Evolutionary conservation across 30 jellyfish, hydroid and myxozoan species (phyloP).

Genomic region (Aurelia coerulea): DNA sequence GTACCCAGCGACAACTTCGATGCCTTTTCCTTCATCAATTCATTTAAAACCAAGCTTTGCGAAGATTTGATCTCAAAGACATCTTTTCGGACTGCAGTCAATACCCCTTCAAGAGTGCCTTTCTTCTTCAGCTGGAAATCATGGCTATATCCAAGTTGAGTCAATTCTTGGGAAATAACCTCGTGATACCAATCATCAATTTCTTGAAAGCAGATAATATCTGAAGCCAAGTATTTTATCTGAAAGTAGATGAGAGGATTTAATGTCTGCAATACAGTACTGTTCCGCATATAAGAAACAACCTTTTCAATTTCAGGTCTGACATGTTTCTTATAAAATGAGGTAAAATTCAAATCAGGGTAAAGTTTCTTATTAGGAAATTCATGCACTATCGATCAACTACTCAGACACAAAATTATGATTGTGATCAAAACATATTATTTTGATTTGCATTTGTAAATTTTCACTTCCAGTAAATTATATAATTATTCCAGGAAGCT

Average conservation of each 20-base stretch:
- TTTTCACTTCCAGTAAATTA: too few species aligned
- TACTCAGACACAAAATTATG: too few species aligned
- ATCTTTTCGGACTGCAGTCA: constrained; percentile 36
- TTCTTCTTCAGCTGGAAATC: constrained; percentile 13
- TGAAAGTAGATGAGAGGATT: not conserved
- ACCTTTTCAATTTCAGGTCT: too few species aligned
- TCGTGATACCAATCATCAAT: constrained; percentile 23
- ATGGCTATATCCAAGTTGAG: constrained; percentile 6
- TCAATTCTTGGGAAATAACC: constrained; percentile 11
- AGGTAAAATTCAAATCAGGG: too few species aligned
- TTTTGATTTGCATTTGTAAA: too few species aligned
- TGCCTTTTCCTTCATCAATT: constrained; percentile 20
- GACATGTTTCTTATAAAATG: too few species aligned
- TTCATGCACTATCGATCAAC: too few species aligned
- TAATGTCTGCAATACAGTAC: too few species aligned
- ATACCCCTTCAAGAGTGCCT: constrained; percentile 16
- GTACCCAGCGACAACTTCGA: not conserved
- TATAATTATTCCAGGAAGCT: too few species aligned
- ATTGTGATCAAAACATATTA: too few species aligned
- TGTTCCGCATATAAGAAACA: too few species aligned
- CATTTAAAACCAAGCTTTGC: not conserved
- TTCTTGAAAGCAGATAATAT: constrained; percentile 42
- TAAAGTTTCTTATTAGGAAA: too few species aligned
- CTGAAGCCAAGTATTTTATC: constrained; percentile 8
- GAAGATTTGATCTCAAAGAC: not conserved